Percentiles rank a stretch among this genome's conserved stretches.
phyloP scores from a whole-genome alignment of 2,797 vertebrate species.

The Chiroxiphia lanceolata region DNA sequence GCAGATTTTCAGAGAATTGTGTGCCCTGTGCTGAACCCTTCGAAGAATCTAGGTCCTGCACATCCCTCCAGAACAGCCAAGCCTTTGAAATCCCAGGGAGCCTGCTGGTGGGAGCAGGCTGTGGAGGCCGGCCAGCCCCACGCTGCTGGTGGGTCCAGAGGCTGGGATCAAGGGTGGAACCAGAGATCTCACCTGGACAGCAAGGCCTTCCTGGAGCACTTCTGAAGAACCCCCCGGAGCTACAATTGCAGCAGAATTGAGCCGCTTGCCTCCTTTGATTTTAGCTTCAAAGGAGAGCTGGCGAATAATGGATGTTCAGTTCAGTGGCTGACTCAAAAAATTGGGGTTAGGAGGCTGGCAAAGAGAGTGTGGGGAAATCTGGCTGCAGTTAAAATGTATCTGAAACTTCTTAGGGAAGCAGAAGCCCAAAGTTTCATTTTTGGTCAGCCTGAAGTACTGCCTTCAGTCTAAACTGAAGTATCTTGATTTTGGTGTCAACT shows the following conservation, averaged over 20 bases:
- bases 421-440: not conserved
- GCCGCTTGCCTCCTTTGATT: conserved; percentile 40
- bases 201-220: not conserved
- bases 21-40: conserved; percentile 12
- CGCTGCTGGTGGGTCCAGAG: accelerated
- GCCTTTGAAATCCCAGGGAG: not conserved
- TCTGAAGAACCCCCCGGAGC: conserved; percentile 11
- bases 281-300: conserved; percentile 49
- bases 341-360: not conserved
- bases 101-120: not conserved
- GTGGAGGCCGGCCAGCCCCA: not conserved
- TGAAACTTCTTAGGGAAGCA: not conserved
- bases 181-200: not conserved
- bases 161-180: not conserved
- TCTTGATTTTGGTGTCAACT: not conserved
- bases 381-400: conserved; percentile 2
- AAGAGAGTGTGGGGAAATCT: conserved; percentile 17
- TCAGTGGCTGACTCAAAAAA: conserved; percentile 23
- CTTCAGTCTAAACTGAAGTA: not conserved
- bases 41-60: not conserved
- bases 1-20: not conserved
- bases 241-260: not conserved
- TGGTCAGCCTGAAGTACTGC: not conserved
- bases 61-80: not conserved
- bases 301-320: not conserved